Percentiles rank a stretch among this genome's conserved stretches.
These are phyloP conservation scores for Pseudobourletiella spinata DNA, from an alignment of 1,140 invertebrate species.

Conservation along the genomic window DNA sequence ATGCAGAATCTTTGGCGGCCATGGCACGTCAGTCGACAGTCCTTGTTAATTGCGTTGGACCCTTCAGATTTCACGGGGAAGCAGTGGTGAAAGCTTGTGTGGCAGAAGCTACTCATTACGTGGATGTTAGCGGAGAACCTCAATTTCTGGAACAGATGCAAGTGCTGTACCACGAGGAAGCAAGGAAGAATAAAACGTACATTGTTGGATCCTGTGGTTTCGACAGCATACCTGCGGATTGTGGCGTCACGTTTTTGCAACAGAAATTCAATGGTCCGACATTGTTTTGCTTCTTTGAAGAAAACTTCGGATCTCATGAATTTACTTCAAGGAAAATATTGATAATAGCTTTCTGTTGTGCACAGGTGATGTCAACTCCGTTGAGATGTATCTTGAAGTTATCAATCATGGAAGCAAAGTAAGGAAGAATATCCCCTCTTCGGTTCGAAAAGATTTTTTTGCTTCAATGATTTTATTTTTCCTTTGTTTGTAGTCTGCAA, in stretches of 20 bases:
- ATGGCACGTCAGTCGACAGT: constrained; percentile 68
- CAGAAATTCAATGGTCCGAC: constrained; percentile 62
- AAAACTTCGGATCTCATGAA: not conserved
- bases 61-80: constrained; percentile 82
- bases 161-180: constrained; percentile 64
- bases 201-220: constrained; percentile 84
- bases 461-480: no score
- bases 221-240: constrained; percentile 74
- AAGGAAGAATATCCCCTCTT: no score
- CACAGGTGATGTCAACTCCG: constrained; percentile 59
- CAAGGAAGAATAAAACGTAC: constrained; percentile 66
- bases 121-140: constrained; percentile 58
- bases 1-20: constrained; percentile 56
- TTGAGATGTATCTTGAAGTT: constrained; percentile 59
- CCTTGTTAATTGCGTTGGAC: constrained; percentile 79
- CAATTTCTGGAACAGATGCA: constrained; percentile 81
- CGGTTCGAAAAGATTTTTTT: no score
- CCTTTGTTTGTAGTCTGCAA: constrained; percentile 41
- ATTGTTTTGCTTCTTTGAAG: constrained; percentile 23
- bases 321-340: no score
- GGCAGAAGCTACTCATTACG: constrained; percentile 65
- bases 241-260: constrained; percentile 65
- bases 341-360: constrained; percentile 30
- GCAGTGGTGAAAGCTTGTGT: constrained; percentile 85
- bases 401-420: constrained; percentile 37